These are phyloP conservation scores for Mionectes macconnelli DNA, from an alignment of 2,113 vertebrate genomes.

Conservation along the genomic window DNA sequence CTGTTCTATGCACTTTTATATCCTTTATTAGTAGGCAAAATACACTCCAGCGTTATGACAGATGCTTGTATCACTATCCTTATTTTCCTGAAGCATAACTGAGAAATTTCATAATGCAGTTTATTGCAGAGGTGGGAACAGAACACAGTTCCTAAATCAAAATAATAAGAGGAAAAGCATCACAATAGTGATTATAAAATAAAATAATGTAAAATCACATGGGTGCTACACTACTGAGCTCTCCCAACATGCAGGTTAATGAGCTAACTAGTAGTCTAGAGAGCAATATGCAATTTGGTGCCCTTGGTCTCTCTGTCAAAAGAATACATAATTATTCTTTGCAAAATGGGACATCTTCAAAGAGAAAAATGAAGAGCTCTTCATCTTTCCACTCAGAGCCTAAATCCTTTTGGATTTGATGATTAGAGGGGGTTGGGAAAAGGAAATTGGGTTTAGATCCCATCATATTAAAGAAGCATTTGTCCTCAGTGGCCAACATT, in stretches of 20 bases:
- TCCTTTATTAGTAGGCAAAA: background rate
- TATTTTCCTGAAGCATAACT: background rate
- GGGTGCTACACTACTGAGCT: background rate
- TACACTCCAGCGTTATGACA: background rate
- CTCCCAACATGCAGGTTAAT: conserved; percentile 44
- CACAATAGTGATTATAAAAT: background rate
- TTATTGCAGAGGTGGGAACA: conserved; percentile 23
- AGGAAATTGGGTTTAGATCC: conserved; percentile 28
- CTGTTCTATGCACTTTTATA: background rate
- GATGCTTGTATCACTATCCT: background rate
- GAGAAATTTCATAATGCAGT: background rate
- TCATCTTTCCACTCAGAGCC: conserved; percentile 42
- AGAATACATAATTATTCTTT: conserved; percentile 59
- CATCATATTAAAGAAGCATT: background rate
- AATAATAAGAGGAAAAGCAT: background rate
- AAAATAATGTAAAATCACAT: background rate
- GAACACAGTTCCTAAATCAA: conserved; percentile 5
- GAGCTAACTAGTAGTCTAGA: conserved; percentile 42
- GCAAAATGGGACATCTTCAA: conserved; percentile 53
- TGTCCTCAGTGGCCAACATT: background rate
- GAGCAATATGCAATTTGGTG: conserved; percentile 27
- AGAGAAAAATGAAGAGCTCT: conserved; percentile 42
- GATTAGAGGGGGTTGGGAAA: conserved; percentile 2
- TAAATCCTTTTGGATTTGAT: conserved; percentile 38
- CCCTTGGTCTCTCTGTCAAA: conserved; percentile 47